Conservation (phyloP, 2,888 invertebrate species). For the Netelia inedita region DNA sequence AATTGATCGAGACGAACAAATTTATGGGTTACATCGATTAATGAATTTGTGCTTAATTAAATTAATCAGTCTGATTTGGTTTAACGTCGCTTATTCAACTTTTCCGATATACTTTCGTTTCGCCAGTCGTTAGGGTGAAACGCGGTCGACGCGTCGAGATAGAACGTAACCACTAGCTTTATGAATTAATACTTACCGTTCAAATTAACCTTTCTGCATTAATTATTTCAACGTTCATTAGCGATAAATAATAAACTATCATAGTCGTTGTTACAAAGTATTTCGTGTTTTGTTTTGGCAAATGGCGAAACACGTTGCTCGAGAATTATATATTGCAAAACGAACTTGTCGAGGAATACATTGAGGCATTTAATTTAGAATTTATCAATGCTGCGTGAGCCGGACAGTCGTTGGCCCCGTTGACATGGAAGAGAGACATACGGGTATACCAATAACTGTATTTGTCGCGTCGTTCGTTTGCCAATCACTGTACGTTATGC, state of each 20-base stretch:
- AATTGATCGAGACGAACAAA: neutral
- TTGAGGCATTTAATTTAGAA: too few species aligned
- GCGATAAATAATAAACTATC: neutral
- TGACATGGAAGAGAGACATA: neutral
- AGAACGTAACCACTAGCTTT: neutral
- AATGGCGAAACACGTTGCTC: neutral
- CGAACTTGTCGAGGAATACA: too few species aligned
- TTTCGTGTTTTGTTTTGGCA: neutral
- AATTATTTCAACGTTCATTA: neutral
- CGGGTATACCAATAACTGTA: neutral
- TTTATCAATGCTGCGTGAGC: too few species aligned
- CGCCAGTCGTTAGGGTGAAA: conserved; percentile 59
- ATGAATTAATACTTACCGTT: neutral
- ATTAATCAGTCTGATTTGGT: conserved; percentile 5
- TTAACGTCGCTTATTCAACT: conserved; percentile 26
- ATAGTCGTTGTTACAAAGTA: neutral
- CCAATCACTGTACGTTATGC: neutral
- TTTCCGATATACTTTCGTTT: conserved; percentile 19
- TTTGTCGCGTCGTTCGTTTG: neutral
- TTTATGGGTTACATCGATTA: too few species aligned
- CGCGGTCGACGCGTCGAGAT: conserved; percentile 47
- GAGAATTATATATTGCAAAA: too few species aligned
- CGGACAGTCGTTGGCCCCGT: too few species aligned
- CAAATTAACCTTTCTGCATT: neutral
- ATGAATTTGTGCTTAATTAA: neutral